These are phyloP conservation scores for Adelphocoris suturalis DNA, from an alignment of 2,888 invertebrate species.

Conservation along the genomic window DNA sequence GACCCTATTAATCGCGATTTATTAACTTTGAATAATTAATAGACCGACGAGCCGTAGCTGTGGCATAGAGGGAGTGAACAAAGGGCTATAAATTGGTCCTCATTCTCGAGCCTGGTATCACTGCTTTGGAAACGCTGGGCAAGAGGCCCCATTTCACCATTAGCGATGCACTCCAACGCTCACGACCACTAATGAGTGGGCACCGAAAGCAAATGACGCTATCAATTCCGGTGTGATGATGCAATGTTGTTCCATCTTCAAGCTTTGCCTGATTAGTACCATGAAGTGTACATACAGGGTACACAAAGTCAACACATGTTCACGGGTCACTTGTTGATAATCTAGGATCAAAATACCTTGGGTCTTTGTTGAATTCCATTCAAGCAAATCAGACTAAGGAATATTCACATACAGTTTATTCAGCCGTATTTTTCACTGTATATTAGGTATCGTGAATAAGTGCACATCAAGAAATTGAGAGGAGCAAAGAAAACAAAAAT, in stretches of 20 bases:
- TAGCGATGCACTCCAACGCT: slow-evolving; percentile 44
- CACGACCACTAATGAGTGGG: slow-evolving; percentile 33
- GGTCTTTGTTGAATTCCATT: no score
- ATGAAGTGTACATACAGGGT: neutral
- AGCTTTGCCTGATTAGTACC: neutral
- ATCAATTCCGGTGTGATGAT: slow-evolving; percentile 10
- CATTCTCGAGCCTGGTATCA: neutral
- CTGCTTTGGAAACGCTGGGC: slow-evolving; percentile 43
- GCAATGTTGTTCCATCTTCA: slow-evolving; percentile 6
- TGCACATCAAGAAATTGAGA: no score
- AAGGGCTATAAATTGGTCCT: slow-evolving; percentile 60
- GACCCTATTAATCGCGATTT: neutral
- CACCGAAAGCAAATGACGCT: slow-evolving; percentile 35
- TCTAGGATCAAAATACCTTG: no score
- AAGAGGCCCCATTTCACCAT: slow-evolving; percentile 52
- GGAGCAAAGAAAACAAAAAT: no score
- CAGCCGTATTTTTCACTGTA: no score
- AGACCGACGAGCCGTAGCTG: neutral
- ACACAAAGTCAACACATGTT: neutral
- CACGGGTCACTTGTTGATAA: no score
- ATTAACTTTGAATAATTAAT: slow-evolving; percentile 58
- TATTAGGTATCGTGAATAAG: no score
- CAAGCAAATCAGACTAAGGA: no score
- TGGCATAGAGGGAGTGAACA: neutral
- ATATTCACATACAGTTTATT: no score